phyloP scores from a whole-genome alignment of 2,888 invertebrate genomes.

The Tetheella fluctuosa region DNA sequence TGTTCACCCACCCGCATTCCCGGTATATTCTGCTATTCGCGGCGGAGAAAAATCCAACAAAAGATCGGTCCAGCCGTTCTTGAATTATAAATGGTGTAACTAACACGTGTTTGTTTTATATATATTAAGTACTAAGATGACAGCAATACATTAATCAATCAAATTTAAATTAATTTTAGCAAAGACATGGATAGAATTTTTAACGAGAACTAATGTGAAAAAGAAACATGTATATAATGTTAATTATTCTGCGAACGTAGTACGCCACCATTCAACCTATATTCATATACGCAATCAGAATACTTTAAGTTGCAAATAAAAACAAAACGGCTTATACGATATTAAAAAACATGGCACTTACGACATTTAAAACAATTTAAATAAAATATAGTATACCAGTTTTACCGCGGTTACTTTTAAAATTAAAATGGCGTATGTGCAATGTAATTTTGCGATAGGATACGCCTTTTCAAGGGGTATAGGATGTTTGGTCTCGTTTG shows the following conservation, averaged over 20 bases:
- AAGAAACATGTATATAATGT: constrained; percentile 9
- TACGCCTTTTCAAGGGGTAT: constrained; percentile 13
- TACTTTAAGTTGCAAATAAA: background rate
- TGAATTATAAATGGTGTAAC: too few relatives aligned
- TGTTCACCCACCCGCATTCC: too few relatives aligned
- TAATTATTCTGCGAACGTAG: constrained; percentile 23
- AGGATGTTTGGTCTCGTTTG: constrained; percentile 27
- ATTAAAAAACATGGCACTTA: constrained; percentile 30
- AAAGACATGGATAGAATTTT: background rate
- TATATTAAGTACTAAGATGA: background rate
- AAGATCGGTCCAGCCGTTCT: too few relatives aligned
- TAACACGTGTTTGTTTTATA: too few relatives aligned
- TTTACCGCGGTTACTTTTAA: constrained; percentile 19
- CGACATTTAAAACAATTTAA: constrained; percentile 34
- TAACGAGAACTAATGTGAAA: background rate
- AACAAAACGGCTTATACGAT: background rate
- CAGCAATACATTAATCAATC: background rate
- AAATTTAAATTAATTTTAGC: background rate
- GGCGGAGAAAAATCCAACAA: too few relatives aligned
- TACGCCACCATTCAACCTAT: constrained; percentile 14
- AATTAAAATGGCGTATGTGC: constrained; percentile 19
- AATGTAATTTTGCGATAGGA: constrained; percentile 13
- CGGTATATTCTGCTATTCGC: too few relatives aligned
- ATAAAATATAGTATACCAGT: constrained; percentile 48
- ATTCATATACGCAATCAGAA: constrained; percentile 2